Evolutionary conservation across 2,888 invertebrate genomes (phyloP).

Genomic region (Plusia festucae): DNA sequence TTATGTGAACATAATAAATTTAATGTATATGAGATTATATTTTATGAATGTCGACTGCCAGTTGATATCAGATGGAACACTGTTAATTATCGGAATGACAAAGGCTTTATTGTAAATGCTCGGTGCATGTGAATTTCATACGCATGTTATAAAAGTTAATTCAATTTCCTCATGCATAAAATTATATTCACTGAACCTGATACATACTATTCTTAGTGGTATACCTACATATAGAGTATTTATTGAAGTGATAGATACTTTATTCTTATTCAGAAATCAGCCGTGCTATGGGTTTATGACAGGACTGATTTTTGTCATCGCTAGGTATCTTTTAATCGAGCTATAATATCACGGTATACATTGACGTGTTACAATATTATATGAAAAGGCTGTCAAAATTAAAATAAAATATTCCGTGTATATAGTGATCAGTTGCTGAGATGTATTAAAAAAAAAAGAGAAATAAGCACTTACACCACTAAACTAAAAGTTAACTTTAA

Average conservation of each 20-base stretch:
- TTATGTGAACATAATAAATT: conserved; percentile 16
- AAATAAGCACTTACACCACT: no score
- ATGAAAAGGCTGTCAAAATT: no score
- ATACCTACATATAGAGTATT: not conserved
- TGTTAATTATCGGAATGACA: conserved; percentile 68
- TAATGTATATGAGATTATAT: conserved; percentile 32
- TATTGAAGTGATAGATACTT: not conserved
- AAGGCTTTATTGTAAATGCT: conserved; percentile 55
- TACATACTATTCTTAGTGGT: not conserved
- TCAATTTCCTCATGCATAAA: conserved; percentile 34
- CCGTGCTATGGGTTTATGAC: no score
- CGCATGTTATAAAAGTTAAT: conserved; percentile 13
- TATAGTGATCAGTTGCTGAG: no score
- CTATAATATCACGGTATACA: no score
- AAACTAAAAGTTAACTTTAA: no score
- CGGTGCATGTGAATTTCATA: conserved; percentile 24
- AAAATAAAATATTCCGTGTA: no score
- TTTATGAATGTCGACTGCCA: conserved; percentile 36
- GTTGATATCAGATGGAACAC: conserved; percentile 65
- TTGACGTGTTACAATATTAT: no score
- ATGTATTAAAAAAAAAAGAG: no score
- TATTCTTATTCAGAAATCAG: no score
- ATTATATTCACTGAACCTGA: conserved; percentile 16
- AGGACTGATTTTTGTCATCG: no score
- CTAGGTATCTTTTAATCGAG: no score